These are phyloP conservation scores for Lycocorax pyrrhopterus DNA, from an alignment of 2,113 vertebrate genomes.

Conservation along the genomic window DNA sequence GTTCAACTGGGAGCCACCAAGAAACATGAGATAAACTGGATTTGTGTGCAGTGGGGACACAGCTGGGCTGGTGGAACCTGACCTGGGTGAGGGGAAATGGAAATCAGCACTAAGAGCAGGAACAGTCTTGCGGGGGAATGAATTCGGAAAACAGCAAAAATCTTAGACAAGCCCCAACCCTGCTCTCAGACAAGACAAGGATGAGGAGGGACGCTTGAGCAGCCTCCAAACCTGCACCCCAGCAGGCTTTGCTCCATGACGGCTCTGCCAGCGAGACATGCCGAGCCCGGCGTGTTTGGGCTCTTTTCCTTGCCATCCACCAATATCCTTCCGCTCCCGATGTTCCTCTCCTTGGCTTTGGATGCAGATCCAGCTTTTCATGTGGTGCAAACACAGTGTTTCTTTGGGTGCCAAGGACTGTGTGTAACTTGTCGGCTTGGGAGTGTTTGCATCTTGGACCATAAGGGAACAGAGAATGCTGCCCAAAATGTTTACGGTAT, in stretches of 20 bases:
- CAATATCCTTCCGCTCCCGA: neutral
- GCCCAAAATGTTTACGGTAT: conserved; percentile 54
- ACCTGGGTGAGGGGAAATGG: fast-evolving
- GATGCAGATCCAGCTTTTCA: conserved; percentile 4
- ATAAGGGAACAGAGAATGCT: conserved; percentile 23
- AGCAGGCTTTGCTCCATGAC: neutral
- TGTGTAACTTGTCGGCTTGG: conserved; percentile 17
- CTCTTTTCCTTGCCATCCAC: neutral
- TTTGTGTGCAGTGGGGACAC: neutral
- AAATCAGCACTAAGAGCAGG: neutral
- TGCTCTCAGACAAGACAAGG: neutral
- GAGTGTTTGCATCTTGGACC: conserved; percentile 47
- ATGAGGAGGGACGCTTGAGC: neutral
- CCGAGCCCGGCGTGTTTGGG: neutral
- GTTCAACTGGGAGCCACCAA: neutral
- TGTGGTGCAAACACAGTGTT: conserved; percentile 28
- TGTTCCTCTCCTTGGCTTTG: neutral
- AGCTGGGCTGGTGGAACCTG: neutral
- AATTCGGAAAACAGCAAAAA: neutral
- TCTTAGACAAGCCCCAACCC: neutral
- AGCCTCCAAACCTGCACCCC: neutral
- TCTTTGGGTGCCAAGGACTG: conserved; percentile 47
- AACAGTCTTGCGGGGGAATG: fast-evolving
- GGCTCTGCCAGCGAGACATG: neutral
- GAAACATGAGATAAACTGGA: neutral